Base-by-base conservation (phyloP, 2,888 invertebrate genomes). In the Drepanosiphum platanoidis region DNA sequence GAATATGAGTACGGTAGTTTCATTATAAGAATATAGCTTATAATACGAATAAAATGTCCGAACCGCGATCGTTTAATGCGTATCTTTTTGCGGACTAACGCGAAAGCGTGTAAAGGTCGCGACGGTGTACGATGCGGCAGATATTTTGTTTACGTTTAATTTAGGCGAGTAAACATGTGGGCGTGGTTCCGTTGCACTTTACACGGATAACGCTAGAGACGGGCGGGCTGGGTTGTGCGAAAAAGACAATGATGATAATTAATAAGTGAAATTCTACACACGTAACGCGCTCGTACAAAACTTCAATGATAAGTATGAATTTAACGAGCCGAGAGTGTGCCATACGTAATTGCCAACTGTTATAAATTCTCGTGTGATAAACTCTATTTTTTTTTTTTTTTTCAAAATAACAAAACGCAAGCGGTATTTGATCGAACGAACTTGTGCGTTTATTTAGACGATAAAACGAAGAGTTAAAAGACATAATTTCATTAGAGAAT, bases 111-210 rank as follows among this genome's bases (percentile, higher is more conserved):
- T 22, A 22, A 66, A 42, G 32, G 32, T 66, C n/a, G n/a, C n/a
- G n/a, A n/a, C n/a, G 64, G 15, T 66, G 34, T 79, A 46, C 66
- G 46, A 79, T 13, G 79, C 68, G n/a, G 46, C 79, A 46, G 7
- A 79, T 66, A 46, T 79, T 79, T 46, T 79, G 79, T 79, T 79
- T 79, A 46, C 66, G 66, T 79, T 79, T 79, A 66, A 66, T 79
- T 79, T 79, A 66, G n/a, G 68, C 66, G 22, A 66, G 42, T 79
- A 66, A 79, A 79, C 79, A 79, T n/a, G 46, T 46, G 46, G 46
- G 42, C 66, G 32, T 66, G 46, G 32, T 66, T 32, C 39, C 18
- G 66, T 30, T 79, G 42, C 32, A 66, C 66, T 79, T 78, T 7
- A 42, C 13, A 18, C n/a, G 32, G 66, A 42, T 36, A 42, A 18